Conservation (phyloP, 1,140 invertebrate species). For the Drosophila punjabiensis region DNA sequence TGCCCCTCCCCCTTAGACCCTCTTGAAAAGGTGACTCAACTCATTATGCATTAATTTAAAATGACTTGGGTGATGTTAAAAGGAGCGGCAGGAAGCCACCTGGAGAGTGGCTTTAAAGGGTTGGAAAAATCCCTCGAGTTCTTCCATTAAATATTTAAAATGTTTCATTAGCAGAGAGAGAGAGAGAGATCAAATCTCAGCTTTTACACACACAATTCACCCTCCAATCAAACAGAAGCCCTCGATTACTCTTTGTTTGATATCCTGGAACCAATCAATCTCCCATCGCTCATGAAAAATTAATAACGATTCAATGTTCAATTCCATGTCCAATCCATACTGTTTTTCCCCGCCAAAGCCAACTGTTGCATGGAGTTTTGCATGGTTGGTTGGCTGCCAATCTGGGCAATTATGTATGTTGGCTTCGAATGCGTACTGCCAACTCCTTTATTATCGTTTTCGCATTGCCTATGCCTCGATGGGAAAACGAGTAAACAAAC, state of each 20-base stretch:
- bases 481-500: conserved; percentile 71
- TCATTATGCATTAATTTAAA: conserved; percentile 74
- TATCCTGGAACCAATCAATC: conserved; percentile 4
- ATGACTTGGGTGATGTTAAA: conserved; percentile 54
- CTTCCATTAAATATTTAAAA: conserved; percentile 30
- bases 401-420: conserved; percentile 50
- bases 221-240: not conserved
- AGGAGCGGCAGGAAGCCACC: conserved; percentile 7
- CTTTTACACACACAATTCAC: not conserved
- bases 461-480: conserved; percentile 60
- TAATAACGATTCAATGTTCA: conserved; percentile 8
- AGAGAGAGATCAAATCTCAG: not conserved
- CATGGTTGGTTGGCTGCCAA: conserved; percentile 24
- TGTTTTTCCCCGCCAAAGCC: not conserved
- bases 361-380: conserved; percentile 60
- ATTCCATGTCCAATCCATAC: not conserved
- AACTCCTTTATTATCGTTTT: conserved; percentile 49
- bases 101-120: conserved; percentile 34
- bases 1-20: not conserved
- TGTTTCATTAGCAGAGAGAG: conserved; percentile 9
- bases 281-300: conserved; percentile 15
- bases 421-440: not conserved
- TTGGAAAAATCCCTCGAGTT: not conserved
- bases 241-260: conserved; percentile 11
- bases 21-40: conserved; percentile 38